Conservation (phyloP, 2,797 vertebrate genomes). For the Epinephelus coioides region DNA sequence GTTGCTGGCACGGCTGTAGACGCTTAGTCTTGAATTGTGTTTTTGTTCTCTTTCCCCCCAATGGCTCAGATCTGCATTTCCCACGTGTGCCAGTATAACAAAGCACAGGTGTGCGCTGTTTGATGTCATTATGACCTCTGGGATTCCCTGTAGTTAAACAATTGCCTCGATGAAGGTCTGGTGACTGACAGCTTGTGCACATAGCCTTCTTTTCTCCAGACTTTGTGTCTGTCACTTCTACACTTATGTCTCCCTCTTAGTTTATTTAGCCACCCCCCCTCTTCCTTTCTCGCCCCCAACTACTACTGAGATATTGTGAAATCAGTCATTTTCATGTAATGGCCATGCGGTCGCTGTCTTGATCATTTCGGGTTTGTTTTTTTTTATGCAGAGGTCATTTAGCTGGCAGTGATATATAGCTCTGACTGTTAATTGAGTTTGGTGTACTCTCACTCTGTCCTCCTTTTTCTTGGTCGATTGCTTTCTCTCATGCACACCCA, state of each 20-base stretch:
- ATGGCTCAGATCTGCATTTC: background rate
- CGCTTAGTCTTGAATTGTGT: background rate
- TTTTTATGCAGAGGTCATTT: constrained; percentile 14
- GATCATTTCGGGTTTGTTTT: background rate
- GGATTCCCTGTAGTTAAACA: constrained; percentile 9
- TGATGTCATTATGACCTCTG: constrained; percentile 3
- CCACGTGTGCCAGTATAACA: constrained; percentile 3
- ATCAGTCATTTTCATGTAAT: constrained; percentile 14
- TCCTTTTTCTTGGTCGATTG: constrained; percentile 10
- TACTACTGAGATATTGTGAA: background rate
- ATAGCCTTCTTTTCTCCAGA: background rate
- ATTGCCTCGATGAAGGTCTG: background rate
- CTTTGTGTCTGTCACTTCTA: background rate
- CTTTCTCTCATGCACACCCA: constrained; percentile 19
- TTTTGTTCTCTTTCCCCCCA: background rate
- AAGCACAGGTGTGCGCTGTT: constrained; percentile 11
- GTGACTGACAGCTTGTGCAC: background rate
- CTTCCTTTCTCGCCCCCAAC: background rate
- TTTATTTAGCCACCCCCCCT: background rate
- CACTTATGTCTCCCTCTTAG: background rate
- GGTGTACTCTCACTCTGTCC: background rate
- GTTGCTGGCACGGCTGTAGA: background rate
- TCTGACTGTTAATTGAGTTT: constrained; percentile 19
- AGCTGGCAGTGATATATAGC: constrained; percentile 22
- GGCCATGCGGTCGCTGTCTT: constrained; percentile 2